Base-by-base conservation (phyloP, 2,888 invertebrate species). In the Eremobia ochroleuca region DNA sequence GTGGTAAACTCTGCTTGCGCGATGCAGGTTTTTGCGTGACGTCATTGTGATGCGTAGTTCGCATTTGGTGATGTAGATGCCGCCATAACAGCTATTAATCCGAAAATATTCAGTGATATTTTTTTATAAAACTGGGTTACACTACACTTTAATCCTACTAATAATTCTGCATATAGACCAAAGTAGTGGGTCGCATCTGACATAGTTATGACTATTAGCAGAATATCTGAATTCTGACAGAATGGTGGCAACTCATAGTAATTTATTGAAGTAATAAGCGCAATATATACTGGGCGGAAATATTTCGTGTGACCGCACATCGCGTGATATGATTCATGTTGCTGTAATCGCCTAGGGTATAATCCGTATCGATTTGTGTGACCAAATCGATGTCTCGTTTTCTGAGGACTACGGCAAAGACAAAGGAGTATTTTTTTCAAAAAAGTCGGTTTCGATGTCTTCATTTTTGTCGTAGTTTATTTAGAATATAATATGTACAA, bases 351-450 rank as follows among this genome's bases (percentile, higher is more conserved):
- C 40, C 83, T 46, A 58, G 85, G 83, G 82, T 82, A 76, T 78
- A 77, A 82, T 83, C 65, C 28, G 37, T 88, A 88, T 88, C 81
- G 86, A 88, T 80, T 74, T 67, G 74, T 69, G 28, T 70, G 81
- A 75, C 70, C 65, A 79, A 76, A 83, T 83, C 55, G 71, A 73
- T 52, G 76, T 43, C 72, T 59, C 46, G 11, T 64, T 76, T 70
- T 43, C 18, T 76, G n/a, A 58, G 40, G 0, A n/a, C 15, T 31
- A 25, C 31, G 9, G 25, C 4, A 25, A 34, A 67, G 4, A 1
- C 8, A 67, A 9, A 31, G 4, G 28, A 13, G 21, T 25, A 5
- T n/a, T 28, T 55, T 52, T 52, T 52, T n/a, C 5, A 43, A 46
- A 46, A 46, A 46, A 5, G 4, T 46, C 25, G 25, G 25, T 25